phyloP scores from a whole-genome alignment of 2,113 vertebrate species.

The Rhabdornis inornatus region DNA sequence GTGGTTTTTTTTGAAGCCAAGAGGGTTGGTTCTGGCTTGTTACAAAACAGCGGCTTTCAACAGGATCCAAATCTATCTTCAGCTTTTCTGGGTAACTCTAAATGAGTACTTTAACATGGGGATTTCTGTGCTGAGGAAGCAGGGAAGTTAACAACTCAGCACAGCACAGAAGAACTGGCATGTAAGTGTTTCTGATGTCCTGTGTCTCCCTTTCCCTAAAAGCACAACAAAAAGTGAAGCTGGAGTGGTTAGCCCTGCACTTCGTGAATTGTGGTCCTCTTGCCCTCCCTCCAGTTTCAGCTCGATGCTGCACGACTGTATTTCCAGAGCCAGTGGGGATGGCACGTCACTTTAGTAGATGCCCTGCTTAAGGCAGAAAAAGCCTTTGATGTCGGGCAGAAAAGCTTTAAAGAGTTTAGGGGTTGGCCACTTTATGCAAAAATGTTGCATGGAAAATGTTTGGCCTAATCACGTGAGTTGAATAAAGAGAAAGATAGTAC shows the following conservation, averaged over 20 bases:
- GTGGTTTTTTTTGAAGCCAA: conserved; percentile 31
- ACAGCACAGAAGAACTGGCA: not conserved
- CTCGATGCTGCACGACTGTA: not conserved
- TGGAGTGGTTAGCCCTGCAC: not conserved
- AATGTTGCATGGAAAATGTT: not conserved
- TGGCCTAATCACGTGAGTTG: not conserved
- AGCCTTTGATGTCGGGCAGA: not conserved
- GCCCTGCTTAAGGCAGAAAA: not conserved
- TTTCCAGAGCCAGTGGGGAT: not conserved
- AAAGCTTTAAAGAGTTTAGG: not conserved
- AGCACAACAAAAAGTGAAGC: not conserved
- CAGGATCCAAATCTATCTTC: conserved; percentile 65
- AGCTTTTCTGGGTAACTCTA: conserved; percentile 61
- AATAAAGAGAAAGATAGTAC: not conserved
- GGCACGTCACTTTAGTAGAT: not conserved
- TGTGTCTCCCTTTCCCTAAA: not conserved
- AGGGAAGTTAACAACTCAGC: conserved; percentile 50
- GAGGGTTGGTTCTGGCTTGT: conserved; percentile 50
- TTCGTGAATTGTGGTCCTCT: not conserved
- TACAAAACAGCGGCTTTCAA: conserved; percentile 51
- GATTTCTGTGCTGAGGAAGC: conserved; percentile 51
- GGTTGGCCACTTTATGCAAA: not conserved
- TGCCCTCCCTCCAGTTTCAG: not conserved
- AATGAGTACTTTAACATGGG: conserved; percentile 64
- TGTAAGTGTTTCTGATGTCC: not conserved